Percentiles rank a stretch among this genome's conserved stretches.
phyloP scores from a whole-genome alignment of 2,797 vertebrate genomes.

The Pangasius macronema region DNA sequence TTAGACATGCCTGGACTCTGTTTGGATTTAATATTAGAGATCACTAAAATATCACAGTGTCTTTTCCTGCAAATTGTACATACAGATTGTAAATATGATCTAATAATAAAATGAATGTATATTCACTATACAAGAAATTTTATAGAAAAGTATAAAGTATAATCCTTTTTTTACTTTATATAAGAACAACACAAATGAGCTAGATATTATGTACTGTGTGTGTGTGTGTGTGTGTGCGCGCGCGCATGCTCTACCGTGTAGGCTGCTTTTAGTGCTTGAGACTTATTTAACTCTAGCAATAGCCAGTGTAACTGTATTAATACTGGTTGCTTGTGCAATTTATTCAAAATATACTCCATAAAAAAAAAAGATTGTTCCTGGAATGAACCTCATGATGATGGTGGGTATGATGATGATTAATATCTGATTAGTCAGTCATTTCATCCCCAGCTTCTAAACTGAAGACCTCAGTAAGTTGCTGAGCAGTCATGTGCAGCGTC shows the following conservation, averaged over 20 bases:
- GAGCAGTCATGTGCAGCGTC: background rate
- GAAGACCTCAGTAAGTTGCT: background rate
- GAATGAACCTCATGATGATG: background rate
- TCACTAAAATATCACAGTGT: background rate
- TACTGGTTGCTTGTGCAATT: background rate
- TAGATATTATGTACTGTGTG: no score
- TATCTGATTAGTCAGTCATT: background rate
- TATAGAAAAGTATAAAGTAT: no score
- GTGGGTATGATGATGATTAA: background rate
- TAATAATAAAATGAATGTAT: conserved; percentile 27
- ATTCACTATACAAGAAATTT: no score
- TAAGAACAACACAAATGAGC: no score
- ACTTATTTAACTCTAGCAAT: background rate
- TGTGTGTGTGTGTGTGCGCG: background rate
- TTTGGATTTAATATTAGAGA: background rate
- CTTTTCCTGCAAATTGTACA: conserved; percentile 33
- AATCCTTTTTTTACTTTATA: no score
- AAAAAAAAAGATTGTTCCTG: no score
- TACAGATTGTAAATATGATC: conserved; percentile 70
- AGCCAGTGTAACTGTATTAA: background rate
- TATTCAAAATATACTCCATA: background rate
- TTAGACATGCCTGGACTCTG: background rate
- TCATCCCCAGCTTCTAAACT: background rate
- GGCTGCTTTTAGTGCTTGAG: background rate
- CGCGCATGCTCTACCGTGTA: background rate